Percentiles rank a stretch among this genome's conserved stretches.
Conservation (phyloP, 2,113 vertebrate species). For the Euleptes europaea region DNA sequence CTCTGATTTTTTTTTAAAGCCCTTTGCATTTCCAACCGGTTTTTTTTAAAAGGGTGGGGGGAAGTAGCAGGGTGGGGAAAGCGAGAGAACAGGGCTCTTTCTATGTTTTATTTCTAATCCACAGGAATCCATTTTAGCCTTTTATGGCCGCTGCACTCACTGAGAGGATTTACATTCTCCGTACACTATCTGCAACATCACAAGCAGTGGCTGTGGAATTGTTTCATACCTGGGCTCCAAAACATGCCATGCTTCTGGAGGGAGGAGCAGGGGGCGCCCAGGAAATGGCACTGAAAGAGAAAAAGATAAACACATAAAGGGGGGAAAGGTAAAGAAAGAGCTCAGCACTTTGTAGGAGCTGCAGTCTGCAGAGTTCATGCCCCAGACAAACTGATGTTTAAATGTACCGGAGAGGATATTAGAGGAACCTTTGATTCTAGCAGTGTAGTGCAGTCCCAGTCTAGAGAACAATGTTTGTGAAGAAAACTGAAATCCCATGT, state of each 20-base stretch:
- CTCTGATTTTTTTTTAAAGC: conserved; percentile 47
- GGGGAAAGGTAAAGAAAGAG: neutral
- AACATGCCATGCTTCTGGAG: conserved; percentile 67
- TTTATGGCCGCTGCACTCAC: conserved; percentile 78
- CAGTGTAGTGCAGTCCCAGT: conserved; percentile 5
- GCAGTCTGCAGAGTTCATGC: conserved; percentile 46
- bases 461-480: neutral
- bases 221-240: conserved; percentile 64
- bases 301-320: neutral
- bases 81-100: conserved; percentile 75
- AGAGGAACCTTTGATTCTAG: conserved; percentile 46
- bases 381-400: conserved; percentile 57
- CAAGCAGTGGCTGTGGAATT: conserved; percentile 51
- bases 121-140: conserved; percentile 76
- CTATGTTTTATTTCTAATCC: conserved; percentile 79
- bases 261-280: neutral
- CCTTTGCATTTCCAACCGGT: conserved; percentile 70
- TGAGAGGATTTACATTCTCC: conserved; percentile 75
- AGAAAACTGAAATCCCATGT: neutral
- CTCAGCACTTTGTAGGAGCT: conserved; percentile 31
- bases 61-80: conserved; percentile 62
- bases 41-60: conserved; percentile 64
- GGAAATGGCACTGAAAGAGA: conserved; percentile 17
- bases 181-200: conserved; percentile 71
- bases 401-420: conserved; percentile 43